phyloP scores from a whole-genome alignment of 2,888 invertebrate genomes.

The Nysson spinosus region DNA sequence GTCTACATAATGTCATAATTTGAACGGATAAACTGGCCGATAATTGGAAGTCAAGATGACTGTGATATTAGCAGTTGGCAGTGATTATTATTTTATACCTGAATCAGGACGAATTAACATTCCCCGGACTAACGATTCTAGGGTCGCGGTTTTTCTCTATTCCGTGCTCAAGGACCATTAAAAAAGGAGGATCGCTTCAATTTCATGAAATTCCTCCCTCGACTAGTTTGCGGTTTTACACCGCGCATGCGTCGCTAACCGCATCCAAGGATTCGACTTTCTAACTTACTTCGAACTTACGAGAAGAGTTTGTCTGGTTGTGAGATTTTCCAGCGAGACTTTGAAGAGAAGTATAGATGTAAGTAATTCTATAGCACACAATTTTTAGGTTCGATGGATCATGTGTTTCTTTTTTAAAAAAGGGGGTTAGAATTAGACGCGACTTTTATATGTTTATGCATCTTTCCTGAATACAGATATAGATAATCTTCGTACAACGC shows the following conservation, averaged over 20 bases:
- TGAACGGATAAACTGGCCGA: background rate
- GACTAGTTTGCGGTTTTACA: conserved; percentile 69
- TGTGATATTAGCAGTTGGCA: conserved; percentile 15
- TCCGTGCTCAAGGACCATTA: conserved; percentile 64
- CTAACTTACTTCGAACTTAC: conserved; percentile 45
- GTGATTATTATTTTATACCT: conserved; percentile 22
- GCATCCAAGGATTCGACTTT: conserved; percentile 72
- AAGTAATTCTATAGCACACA: too few species aligned
- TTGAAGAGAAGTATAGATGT: too few species aligned
- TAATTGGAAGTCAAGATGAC: conserved; percentile 11
- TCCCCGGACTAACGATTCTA: conserved; percentile 49
- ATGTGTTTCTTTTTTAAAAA: too few species aligned
- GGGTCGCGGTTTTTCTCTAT: conserved; percentile 69
- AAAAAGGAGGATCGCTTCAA: conserved; percentile 65
- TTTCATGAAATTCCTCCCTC: conserved; percentile 66
- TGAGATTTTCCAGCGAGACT: too few species aligned
- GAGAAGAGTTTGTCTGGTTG: too few species aligned
- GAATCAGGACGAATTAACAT: conserved; percentile 48
- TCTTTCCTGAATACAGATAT: too few species aligned
- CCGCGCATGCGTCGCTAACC: conserved; percentile 59
- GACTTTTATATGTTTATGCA: too few species aligned
- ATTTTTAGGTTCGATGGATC: too few species aligned
- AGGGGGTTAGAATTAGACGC: too few species aligned
- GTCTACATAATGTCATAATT: too few species aligned
- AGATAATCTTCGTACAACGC: too few species aligned